Evolutionary conservation across 2,888 invertebrate genomes (phyloP), one percentile per base, ranked within the genome.

Genomic region (Tholera decimalis): DNA sequence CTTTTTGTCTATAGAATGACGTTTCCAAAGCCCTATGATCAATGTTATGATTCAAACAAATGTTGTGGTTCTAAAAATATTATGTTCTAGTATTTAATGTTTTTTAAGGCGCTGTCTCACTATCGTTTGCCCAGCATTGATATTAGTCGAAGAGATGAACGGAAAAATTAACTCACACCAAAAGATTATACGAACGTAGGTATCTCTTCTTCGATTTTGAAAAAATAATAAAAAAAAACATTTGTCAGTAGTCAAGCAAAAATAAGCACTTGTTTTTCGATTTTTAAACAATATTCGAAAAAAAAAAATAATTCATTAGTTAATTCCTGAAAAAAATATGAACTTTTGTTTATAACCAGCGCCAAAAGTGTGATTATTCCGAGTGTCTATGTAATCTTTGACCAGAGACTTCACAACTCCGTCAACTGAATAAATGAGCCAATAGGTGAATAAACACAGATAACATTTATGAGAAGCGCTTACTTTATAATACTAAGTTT

Each of bases 21-120:
- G 2, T 47, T 28, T 15, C 13, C 24, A 24, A 47, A 9, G n/a
- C 28, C 47, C 28, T 47, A 24, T 63, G 39, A 60, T 24, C 51
- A 30, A 58, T 35, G 65, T 67, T 72, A 64, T 67, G 56, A 59
- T 72, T 72, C 80, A 74, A 77, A 80, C 63, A 72, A 79, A 80
- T 77, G 61, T 65, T 35, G 44, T 46, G 37, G n/a, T 37, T 69
- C 50, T 28, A n/a, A 49, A 33, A 49, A 15, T 26, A 49, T 41
- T 18, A 6, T 11, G n/a, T n/a, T n/a, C n/a, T n/a, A n/a, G n/a
- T n/a, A n/a, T n/a, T n/a, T n/a, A n/a, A n/a, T n/a, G n/a, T n/a
- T n/a, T 39, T 24, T 37, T 37, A 44, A 18, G 28, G 30, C 37
- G 49, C 18, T 39, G 3, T 49, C 15, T 62, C 35, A n/a, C 15